Evolutionary conservation across 2,113 vertebrate species (phyloP), one percentile per base, ranked within the genome.

Genomic region (Parus major): DNA sequence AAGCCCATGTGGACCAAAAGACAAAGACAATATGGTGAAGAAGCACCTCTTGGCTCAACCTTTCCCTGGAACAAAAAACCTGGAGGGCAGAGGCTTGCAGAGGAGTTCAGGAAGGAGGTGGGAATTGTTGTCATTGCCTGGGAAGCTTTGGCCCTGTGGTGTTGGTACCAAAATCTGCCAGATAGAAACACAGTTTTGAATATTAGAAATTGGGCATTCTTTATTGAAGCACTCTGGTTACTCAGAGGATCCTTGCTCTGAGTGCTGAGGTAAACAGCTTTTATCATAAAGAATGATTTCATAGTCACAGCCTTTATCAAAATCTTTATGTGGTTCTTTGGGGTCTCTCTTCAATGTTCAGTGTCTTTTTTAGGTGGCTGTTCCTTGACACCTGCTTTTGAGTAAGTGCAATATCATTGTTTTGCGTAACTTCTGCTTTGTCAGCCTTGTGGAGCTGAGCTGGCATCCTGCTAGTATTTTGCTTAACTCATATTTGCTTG

Each of bases 101-200:
- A 27, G 41, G 12, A 33, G 5, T 25, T 56, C 20, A 21, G 10
- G n/a, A 28, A 36, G 28, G 8, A 27, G 13, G 36, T 47, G 42
- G 22, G 8, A 39, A 39, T 27, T 56, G 27, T 27, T 36, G 21
- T 20, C n/a, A 27, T 47, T 68, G 21, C 17, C 22, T 33, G 52
- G 52, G 28, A 68, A 27, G 10, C 4, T 47, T 56, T 4, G 14
- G 23, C 17, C 13, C 22, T 1, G 2, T 1, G 1, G 17, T 56
- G 8, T 36, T 46, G 41, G 33, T 46, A 46, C 12, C 6, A 46
- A 66, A 56, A 66, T 19, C n/a, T 47, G 41, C 10, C 13, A 39
- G 27, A 12, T 6, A 47, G 21, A 66, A 66, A 33, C 28, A 68
- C 16, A 39, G 18, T 47, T 81, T 66, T 81, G 22, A 33, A 19